phyloP scores from a whole-genome alignment of 2,113 vertebrate species.

The Gorsachius goisagi region DNA sequence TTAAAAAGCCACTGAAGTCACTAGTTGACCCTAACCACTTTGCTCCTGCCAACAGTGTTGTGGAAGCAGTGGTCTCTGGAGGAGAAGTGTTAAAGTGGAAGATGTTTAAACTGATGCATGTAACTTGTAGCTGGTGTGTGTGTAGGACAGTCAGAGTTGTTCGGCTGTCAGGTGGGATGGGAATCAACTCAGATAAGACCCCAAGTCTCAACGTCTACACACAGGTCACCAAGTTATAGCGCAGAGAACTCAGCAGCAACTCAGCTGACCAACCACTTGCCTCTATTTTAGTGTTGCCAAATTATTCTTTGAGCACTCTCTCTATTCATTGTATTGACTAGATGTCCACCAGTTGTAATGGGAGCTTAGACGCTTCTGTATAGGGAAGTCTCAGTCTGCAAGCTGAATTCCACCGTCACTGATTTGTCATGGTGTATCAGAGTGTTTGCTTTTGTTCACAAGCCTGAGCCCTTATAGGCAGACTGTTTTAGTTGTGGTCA shows the following conservation, averaged over 20 bases:
- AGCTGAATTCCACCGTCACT: background rate
- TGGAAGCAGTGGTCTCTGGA: background rate
- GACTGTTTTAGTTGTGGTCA: background rate
- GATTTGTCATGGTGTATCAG: background rate
- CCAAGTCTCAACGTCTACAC: background rate
- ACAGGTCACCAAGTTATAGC: background rate
- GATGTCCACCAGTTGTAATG: background rate
- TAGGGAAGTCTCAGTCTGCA: background rate
- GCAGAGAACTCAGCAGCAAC: background rate
- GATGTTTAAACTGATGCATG: background rate
- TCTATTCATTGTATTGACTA: background rate
- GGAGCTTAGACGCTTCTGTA: background rate
- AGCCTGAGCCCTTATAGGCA: background rate
- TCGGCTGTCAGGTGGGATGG: background rate
- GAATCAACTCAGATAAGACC: background rate
- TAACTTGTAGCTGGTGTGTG: background rate
- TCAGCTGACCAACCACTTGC: background rate
- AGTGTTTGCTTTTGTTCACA: background rate
- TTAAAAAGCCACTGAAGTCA: background rate
- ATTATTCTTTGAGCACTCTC: background rate
- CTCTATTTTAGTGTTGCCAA: background rate
- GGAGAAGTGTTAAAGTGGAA: background rate
- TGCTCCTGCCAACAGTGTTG: background rate
- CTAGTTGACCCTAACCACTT: background rate
- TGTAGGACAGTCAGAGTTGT: background rate